Conservation (phyloP, 2,113 vertebrate species). For the Illadopsis cleaveri region DNA sequence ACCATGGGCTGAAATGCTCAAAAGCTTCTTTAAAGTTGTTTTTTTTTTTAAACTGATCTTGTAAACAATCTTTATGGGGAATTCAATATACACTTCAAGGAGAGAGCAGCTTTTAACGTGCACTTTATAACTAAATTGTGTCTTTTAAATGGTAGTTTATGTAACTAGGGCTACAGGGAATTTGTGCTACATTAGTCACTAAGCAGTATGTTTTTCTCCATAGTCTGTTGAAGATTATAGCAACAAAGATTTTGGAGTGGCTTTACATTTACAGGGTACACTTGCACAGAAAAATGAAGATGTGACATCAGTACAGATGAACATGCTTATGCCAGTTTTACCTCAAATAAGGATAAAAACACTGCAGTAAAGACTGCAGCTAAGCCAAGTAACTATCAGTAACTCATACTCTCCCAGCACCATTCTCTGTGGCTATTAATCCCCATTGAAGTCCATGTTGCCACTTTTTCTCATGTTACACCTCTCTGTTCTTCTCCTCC, state of each 20-base stretch:
- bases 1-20: neutral
- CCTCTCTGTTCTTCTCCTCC: neutral
- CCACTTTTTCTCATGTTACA: neutral
- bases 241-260: neutral
- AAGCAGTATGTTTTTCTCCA: neutral
- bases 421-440: neutral
- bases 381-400: neutral
- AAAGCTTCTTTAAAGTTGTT: neutral
- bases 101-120: neutral
- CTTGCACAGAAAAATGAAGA: neutral
- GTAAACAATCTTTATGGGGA: neutral
- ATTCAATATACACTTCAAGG: neutral
- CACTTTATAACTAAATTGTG: neutral
- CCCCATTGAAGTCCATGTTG: neutral
- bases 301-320: neutral
- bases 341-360: neutral
- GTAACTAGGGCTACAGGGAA: neutral
- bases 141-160: neutral
- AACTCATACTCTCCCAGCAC: neutral
- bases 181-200: neutral
- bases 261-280: neutral
- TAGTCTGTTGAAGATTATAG: neutral
- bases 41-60: neutral
- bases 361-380: neutral
- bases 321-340: neutral